Evolutionary conservation across 2,888 invertebrate species (phyloP).

Genomic region (Apamea sordens): DNA sequence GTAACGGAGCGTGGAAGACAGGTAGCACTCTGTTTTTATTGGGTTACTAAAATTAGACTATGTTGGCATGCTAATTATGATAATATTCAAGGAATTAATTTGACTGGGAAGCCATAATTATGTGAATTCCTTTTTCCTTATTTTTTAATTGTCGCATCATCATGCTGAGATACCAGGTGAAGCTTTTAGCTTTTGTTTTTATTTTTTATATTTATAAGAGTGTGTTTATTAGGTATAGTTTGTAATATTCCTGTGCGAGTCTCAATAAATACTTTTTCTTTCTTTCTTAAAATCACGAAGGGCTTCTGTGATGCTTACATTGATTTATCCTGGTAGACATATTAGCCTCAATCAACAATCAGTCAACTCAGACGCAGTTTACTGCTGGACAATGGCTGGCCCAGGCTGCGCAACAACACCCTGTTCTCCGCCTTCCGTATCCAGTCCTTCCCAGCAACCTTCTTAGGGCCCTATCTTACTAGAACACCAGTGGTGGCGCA

Average conservation of each 20-base stretch:
- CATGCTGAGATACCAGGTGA: too few relatives aligned
- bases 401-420: too few relatives aligned
- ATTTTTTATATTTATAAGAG: not conserved
- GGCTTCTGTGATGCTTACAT: not conserved
- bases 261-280: not conserved
- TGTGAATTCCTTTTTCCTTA: not conserved
- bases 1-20: conserved; percentile 87
- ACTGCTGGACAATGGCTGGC: too few relatives aligned
- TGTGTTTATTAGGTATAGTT: not conserved
- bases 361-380: too few relatives aligned
- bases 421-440: too few relatives aligned
- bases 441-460: too few relatives aligned
- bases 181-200: not conserved
- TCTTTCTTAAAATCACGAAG: not conserved
- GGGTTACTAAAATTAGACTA: not conserved
- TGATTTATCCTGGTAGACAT: not conserved
- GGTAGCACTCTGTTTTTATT: conserved; percentile 69
- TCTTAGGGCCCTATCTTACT: too few relatives aligned
- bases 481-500: too few relatives aligned
- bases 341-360: not conserved
- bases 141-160: not conserved
- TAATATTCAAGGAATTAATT: not conserved
- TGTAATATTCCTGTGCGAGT: too few relatives aligned
- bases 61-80: not conserved
- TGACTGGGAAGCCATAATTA: not conserved